Evolutionary conservation across 2,888 invertebrate genomes (phyloP).

Genomic region (Idaea dimidiata): DNA sequence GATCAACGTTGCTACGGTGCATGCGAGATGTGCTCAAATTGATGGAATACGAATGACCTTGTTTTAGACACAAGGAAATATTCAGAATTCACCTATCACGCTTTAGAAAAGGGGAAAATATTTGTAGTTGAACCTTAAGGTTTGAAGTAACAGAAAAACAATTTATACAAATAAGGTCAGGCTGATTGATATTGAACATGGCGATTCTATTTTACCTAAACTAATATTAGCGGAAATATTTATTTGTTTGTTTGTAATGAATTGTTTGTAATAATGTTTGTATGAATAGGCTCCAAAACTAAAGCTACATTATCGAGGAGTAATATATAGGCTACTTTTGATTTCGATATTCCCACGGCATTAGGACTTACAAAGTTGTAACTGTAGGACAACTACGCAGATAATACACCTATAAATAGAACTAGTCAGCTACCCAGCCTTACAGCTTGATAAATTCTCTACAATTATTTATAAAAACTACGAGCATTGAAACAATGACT

Average conservation of each 20-base stretch:
- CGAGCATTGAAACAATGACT: too few relatives aligned
- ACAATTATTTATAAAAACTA: too few relatives aligned
- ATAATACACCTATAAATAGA: not conserved
- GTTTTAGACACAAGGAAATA: not conserved
- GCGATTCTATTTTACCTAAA: not conserved
- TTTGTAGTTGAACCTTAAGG: not conserved
- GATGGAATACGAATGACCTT: slow-evolving; percentile 63
- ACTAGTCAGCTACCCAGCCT: not conserved
- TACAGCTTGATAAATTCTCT: not conserved
- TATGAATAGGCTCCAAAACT: too few relatives aligned
- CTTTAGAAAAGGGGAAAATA: not conserved
- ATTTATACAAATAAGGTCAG: not conserved
- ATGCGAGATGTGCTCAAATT: slow-evolving; percentile 67
- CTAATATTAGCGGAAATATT: too few relatives aligned
- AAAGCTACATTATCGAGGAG: too few relatives aligned
- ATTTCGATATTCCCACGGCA: too few relatives aligned
- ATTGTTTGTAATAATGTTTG: too few relatives aligned
- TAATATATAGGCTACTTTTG: too few relatives aligned
- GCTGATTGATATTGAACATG: not conserved
- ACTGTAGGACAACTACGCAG: too few relatives aligned
- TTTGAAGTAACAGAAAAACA: not conserved
- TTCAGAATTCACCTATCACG: not conserved
- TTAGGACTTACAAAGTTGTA: too few relatives aligned
- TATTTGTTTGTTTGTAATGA: too few relatives aligned
- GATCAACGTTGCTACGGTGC: slow-evolving; percentile 57